Conservation (phyloP, 2,888 invertebrate genomes). For the Lasiommata megera region DNA sequence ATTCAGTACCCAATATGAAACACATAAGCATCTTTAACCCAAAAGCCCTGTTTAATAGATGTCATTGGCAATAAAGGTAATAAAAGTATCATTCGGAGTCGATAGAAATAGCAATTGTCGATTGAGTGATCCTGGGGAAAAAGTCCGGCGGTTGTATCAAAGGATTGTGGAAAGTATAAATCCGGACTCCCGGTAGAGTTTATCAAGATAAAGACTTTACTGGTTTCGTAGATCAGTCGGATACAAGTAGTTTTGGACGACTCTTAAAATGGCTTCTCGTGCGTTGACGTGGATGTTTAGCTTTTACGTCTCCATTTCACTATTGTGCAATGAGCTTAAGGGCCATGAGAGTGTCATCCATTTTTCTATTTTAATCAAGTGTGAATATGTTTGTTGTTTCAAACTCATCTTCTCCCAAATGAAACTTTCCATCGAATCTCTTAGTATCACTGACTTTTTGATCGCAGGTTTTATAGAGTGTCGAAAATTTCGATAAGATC, state of each 20-base stretch:
- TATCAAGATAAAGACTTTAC: constrained; percentile 45
- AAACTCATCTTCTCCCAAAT: no score
- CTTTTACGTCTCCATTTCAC: no score
- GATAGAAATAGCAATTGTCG: constrained; percentile 39
- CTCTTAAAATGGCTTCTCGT: no score
- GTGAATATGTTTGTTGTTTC: no score
- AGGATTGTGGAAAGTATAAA: constrained; percentile 52
- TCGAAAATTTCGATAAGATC: no score
- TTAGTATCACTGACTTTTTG: no score
- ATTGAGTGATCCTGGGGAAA: constrained; percentile 36
- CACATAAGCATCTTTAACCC: neutral
- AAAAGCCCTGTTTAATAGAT: neutral
- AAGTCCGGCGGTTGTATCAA: constrained; percentile 48
- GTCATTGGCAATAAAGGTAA: constrained; percentile 21
- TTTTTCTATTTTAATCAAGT: no score
- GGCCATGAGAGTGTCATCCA: no score
- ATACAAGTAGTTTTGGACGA: constrained; percentile 6
- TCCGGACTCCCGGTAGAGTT: constrained; percentile 42
- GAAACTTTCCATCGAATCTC: no score
- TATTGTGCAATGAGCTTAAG: no score
- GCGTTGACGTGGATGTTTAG: no score
- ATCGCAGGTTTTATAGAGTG: no score
- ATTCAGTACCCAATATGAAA: neutral
- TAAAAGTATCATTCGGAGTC: constrained; percentile 32
- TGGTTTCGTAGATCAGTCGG: constrained; percentile 24